phyloP scores from a whole-genome alignment of 2,888 invertebrate genomes.

The Tipula unca region DNA sequence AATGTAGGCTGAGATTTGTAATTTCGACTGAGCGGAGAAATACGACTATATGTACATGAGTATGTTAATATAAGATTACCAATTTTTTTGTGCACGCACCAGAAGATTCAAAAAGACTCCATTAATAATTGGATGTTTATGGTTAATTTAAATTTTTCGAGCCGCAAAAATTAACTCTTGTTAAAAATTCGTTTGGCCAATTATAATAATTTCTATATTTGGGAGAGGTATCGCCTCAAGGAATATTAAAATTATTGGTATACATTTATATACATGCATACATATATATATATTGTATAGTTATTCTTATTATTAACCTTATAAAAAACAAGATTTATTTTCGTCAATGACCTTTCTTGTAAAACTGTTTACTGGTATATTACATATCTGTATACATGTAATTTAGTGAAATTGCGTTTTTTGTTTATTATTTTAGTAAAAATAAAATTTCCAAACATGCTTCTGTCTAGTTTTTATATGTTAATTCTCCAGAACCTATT shows the following conservation, averaged over 20 bases:
- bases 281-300: background rate
- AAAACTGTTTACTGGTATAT: too few species aligned
- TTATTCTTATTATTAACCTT: background rate
- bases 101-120: background rate
- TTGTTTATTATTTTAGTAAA: too few species aligned
- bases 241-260: background rate
- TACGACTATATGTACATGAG: background rate
- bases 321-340: background rate
- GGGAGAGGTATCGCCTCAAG: background rate
- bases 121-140: background rate
- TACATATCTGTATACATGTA: too few species aligned
- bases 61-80: too few species aligned
- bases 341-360: background rate
- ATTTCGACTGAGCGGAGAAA: background rate
- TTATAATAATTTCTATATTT: slow-evolving; percentile 14
- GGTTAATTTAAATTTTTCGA: background rate
- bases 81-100: background rate
- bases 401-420: too few species aligned
- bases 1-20: background rate
- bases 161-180: background rate
- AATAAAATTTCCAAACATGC: too few species aligned
- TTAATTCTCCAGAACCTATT: too few species aligned
- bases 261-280: background rate
- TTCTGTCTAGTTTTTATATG: too few species aligned
- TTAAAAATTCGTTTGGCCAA: background rate